phyloP scores from a whole-genome alignment of 2,797 vertebrate genomes.

The Myotis vivesi region DNA sequence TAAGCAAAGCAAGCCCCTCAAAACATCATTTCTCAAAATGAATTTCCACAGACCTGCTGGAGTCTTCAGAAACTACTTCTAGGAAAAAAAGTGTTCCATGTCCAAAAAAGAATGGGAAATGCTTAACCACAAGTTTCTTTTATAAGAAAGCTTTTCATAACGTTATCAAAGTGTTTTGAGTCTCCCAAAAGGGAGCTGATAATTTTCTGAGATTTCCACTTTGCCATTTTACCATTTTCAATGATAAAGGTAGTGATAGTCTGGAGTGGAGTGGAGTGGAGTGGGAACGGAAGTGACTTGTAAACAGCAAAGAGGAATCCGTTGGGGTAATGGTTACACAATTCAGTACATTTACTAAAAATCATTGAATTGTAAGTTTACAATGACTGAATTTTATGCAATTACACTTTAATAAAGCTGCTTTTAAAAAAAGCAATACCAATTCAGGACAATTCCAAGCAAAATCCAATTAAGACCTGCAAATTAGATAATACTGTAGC shows the following conservation, averaged over 20 bases:
- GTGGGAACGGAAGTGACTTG: neutral
- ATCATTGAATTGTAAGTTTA: neutral
- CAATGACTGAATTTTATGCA: neutral
- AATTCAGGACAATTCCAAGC: neutral
- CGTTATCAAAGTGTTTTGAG: neutral
- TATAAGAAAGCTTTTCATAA: conserved; percentile 21
- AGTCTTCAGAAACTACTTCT: neutral
- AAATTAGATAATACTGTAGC: neutral
- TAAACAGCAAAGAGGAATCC: neutral
- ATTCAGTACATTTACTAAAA: neutral
- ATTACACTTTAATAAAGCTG: neutral
- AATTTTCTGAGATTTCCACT: conserved; percentile 29
- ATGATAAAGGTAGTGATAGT: neutral
- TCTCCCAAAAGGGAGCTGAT: neutral
- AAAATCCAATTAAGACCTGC: conserved; percentile 6
- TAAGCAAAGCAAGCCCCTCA: neutral
- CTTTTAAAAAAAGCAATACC: neutral
- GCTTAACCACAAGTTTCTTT: neutral
- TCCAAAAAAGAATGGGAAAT: conserved; percentile 10
- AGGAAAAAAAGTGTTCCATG: neutral
- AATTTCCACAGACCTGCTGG: neutral
- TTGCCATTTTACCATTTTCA: neutral
- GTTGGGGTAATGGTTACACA: neutral
- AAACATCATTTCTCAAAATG: neutral
- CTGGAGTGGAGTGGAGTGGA: neutral